Conservation (phyloP, 37 sponge, comb jelly and placozoan species). For the Agelas oroides region DNA sequence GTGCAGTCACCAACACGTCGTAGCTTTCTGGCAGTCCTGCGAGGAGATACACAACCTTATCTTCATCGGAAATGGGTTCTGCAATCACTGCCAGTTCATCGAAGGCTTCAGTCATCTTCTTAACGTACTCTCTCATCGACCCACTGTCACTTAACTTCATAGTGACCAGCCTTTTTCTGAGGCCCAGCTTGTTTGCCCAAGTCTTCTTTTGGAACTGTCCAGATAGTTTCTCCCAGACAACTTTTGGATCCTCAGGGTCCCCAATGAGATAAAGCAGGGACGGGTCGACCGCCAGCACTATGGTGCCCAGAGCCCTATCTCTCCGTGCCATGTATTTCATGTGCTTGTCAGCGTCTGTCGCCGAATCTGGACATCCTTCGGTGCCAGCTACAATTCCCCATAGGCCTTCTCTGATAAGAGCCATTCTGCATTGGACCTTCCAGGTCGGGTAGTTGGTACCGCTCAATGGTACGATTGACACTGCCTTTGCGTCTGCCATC, state of each 20-base stretch:
- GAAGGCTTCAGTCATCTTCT: slow-evolving; percentile 1
- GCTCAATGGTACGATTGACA: neutral
- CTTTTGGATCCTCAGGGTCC: slow-evolving; percentile 15
- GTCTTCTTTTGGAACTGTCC: slow-evolving; percentile 24
- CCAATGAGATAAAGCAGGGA: slow-evolving; percentile 16
- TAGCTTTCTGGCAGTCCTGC: slow-evolving; percentile 11
- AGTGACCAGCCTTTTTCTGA: neutral
- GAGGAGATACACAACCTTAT: slow-evolving; percentile 6
- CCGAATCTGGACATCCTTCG: neutral
- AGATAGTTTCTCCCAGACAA: slow-evolving; percentile 6
- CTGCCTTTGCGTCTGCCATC: neutral
- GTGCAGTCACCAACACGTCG: slow-evolving; percentile 25
- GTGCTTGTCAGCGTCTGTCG: neutral
- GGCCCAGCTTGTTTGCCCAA: slow-evolving; percentile 9
- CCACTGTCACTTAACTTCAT: slow-evolving; percentile 13
- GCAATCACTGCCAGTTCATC: slow-evolving; percentile 27
- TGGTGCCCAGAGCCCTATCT: slow-evolving; percentile 12
- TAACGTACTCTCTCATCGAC: slow-evolving; percentile 2
- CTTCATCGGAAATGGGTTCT: slow-evolving; percentile 37
- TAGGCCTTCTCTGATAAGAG: neutral
- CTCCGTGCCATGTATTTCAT: slow-evolving; percentile 1
- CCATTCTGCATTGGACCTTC: slow-evolving; percentile 20
- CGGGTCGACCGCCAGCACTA: slow-evolving; percentile 20
- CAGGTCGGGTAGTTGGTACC: slow-evolving; percentile 3
- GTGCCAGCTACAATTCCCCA: slow-evolving; percentile 10